Percentiles rank a stretch among this genome's conserved stretches.
These are phyloP conservation scores for Euproctis similis DNA, from an alignment of 2,888 invertebrate species.

Conservation along the genomic window DNA sequence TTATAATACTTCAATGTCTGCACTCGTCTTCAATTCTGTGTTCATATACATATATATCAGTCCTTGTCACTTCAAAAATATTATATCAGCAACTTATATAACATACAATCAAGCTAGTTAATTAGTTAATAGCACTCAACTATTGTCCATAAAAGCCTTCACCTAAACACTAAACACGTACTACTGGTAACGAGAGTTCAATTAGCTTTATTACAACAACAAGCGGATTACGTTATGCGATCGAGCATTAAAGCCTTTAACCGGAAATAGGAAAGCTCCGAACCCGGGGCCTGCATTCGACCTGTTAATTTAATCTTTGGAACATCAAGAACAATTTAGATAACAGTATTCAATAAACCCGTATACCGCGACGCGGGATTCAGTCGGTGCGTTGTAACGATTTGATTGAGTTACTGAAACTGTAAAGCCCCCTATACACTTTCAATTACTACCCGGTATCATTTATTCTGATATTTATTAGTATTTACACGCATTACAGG, in stretches of 20 bases:
- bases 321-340: constrained; percentile 63
- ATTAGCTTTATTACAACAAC: constrained; percentile 57
- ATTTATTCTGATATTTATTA: no score
- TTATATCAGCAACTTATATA: no score
- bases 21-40: no score
- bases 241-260: constrained; percentile 47
- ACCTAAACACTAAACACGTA: constrained; percentile 16
- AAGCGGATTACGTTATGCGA: constrained; percentile 51
- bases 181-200: constrained; percentile 50
- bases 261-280: constrained; percentile 44
- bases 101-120: no score
- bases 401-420: constrained; percentile 63
- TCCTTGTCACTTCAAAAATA: no score
- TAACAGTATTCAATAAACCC: constrained; percentile 67
- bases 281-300: constrained; percentile 44
- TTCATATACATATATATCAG: no score
- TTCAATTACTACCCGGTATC: no score
- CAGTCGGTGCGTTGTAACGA: constrained; percentile 44
- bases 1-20: no score
- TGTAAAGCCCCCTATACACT: constrained; percentile 23
- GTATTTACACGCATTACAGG: no score
- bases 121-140: neutral
- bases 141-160: neutral
- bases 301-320: constrained; percentile 67
- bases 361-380: constrained; percentile 46